A percentile compares a stretch with the other conserved stretches of the same genome.
Conservation (phyloP, 2,113 vertebrate genomes). For the Paradisaea rubra region DNA sequence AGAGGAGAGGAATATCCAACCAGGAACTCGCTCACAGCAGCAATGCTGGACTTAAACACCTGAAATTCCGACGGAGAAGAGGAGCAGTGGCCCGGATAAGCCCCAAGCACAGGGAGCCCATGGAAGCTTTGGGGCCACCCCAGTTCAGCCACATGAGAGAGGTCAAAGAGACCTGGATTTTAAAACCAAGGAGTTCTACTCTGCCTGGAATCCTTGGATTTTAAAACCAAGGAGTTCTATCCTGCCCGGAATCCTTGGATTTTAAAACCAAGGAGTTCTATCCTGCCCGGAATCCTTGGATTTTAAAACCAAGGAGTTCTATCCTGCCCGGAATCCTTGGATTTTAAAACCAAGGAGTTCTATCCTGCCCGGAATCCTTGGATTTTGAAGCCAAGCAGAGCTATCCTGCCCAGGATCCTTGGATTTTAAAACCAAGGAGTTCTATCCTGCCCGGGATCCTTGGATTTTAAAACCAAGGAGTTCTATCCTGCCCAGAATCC, state of each 20-base stretch:
- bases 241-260: background rate
- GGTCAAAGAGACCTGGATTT: background rate
- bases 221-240: too few species aligned
- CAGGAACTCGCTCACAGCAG: background rate
- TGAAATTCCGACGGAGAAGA: background rate
- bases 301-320: background rate
- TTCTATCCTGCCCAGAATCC: background rate
- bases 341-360: too few species aligned
- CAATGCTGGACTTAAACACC: background rate
- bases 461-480: background rate
- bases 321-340: background rate
- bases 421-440: background rate
- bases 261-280: too few species aligned
- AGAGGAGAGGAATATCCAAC: background rate
- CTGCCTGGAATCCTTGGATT: background rate
- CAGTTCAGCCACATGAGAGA: background rate
- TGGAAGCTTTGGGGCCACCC: background rate
- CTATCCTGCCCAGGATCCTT: too few species aligned
- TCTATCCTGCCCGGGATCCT: background rate
- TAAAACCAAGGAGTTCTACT: background rate
- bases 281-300: too few species aligned
- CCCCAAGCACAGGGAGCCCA: rapidly evolving
- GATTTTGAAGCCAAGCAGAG: background rate
- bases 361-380: background rate
- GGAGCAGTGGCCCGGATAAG: background rate